These are phyloP conservation scores for Scaptomyza hsui DNA, from an alignment of 1,140 invertebrate species.

Conservation along the genomic window DNA sequence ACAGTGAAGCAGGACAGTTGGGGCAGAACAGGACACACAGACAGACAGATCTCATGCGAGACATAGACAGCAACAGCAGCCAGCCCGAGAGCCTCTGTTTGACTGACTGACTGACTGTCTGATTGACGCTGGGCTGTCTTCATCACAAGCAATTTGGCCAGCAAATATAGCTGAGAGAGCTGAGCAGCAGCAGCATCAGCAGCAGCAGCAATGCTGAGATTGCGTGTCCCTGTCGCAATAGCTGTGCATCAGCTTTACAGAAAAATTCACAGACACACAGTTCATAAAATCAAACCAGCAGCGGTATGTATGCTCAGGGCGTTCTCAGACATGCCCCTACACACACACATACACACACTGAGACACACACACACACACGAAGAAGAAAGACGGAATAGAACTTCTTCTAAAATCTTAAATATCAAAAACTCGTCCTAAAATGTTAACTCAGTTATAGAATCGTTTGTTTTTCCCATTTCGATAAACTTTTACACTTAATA, in stretches of 20 bases:
- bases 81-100: slow-evolving; percentile 23
- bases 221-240: slow-evolving; percentile 58
- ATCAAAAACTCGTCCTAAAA: no score
- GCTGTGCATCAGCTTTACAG: slow-evolving; percentile 30
- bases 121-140: slow-evolving; percentile 80
- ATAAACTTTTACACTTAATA: neutral
- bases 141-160: slow-evolving; percentile 81
- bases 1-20: slow-evolving; percentile 69
- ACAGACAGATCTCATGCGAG: slow-evolving; percentile 21
- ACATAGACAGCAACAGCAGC: slow-evolving; percentile 44
- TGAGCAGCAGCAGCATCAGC: slow-evolving; percentile 22
- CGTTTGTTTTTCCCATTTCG: neutral
- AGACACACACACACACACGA: neutral
- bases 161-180: slow-evolving; percentile 57
- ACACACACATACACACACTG: slow-evolving; percentile 3
- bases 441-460: no score
- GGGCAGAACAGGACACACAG: slow-evolving; percentile 28
- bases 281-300: slow-evolving; percentile 79
- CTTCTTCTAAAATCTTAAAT: no score
- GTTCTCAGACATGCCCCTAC: slow-evolving; percentile 45
- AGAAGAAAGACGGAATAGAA: neutral
- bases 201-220: slow-evolving; percentile 63
- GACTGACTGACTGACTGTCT: slow-evolving; percentile 54
- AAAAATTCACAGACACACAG: slow-evolving; percentile 69
- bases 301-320: slow-evolving; percentile 34